Conservation (phyloP, 2,888 invertebrate genomes). For the Caenorhabditis angaria region DNA sequence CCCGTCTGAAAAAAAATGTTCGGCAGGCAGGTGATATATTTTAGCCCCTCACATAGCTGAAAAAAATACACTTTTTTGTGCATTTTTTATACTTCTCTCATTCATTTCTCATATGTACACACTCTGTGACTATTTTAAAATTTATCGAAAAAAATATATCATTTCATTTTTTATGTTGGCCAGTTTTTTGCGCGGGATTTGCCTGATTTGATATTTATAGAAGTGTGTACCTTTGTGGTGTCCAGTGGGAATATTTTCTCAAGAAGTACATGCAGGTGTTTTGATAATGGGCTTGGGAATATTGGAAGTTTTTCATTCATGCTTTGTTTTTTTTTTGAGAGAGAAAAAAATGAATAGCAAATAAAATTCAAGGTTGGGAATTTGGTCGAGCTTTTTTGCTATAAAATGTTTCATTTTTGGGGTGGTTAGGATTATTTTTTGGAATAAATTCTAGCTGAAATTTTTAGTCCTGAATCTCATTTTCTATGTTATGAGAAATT, state of each 20-base stretch:
- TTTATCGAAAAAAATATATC: slow-evolving; percentile 2
- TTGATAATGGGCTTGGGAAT: slow-evolving; percentile 2
- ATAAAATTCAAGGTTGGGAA: too few species aligned
- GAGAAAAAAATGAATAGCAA: too few species aligned
- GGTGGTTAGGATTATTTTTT: too few species aligned
- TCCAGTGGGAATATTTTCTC: neutral
- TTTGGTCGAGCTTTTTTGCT: too few species aligned
- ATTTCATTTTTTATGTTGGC: neutral
- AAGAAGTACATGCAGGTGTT: slow-evolving; percentile 1
- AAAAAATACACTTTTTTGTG: neutral
- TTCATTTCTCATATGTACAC: neutral
- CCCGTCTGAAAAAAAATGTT: slow-evolving; percentile 3
- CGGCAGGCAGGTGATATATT: neutral
- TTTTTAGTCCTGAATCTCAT: too few species aligned
- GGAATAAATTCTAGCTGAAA: too few species aligned
- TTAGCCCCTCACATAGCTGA: neutral
- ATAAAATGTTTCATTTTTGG: too few species aligned
- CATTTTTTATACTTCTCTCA: neutral
- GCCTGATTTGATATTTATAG: neutral
- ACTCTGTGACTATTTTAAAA: neutral
- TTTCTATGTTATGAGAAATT: too few species aligned
- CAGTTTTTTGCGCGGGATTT: slow-evolving; percentile 13
- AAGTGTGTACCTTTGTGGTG: neutral
- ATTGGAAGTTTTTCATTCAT: neutral
- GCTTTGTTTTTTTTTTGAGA: too few species aligned